phyloP scores from a whole-genome alignment of 2,113 vertebrate genomes.

The Nothobranchius kuhntae region DNA sequence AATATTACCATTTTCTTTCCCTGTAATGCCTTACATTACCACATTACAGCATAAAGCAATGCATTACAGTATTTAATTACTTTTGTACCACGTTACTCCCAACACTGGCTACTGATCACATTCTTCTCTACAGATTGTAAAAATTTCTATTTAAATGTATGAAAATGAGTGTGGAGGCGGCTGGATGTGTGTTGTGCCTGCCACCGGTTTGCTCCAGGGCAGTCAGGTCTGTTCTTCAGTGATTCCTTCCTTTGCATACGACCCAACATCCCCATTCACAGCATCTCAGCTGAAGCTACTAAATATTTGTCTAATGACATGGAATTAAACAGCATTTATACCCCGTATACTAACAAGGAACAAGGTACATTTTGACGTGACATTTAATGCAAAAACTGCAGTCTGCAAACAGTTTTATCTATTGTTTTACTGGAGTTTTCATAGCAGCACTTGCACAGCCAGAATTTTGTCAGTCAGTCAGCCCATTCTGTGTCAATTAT shows the following conservation, averaged over 20 bases:
- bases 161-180: too few species aligned
- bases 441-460: background rate
- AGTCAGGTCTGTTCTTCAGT: background rate
- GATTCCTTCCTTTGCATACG: background rate
- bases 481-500: slow-evolving; percentile 43
- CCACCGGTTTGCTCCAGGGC: background rate
- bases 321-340: background rate
- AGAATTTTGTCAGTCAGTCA: slow-evolving; percentile 21
- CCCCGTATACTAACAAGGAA: background rate
- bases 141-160: too few species aligned
- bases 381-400: background rate
- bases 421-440: slow-evolving; percentile 1
- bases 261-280: background rate
- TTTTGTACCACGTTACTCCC: too few species aligned
- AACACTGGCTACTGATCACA: too few species aligned
- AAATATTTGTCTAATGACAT: background rate
- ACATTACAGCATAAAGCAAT: too few species aligned
- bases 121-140: too few species aligned
- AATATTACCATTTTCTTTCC: too few species aligned
- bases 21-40: too few species aligned
- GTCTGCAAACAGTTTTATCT: background rate
- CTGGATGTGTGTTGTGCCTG: too few species aligned
- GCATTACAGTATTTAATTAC: too few species aligned
- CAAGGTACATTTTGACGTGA: background rate
- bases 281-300: background rate